These are phyloP conservation scores for Isoperla grammatica DNA, from an alignment of 2,888 invertebrate species.

Conservation along the genomic window DNA sequence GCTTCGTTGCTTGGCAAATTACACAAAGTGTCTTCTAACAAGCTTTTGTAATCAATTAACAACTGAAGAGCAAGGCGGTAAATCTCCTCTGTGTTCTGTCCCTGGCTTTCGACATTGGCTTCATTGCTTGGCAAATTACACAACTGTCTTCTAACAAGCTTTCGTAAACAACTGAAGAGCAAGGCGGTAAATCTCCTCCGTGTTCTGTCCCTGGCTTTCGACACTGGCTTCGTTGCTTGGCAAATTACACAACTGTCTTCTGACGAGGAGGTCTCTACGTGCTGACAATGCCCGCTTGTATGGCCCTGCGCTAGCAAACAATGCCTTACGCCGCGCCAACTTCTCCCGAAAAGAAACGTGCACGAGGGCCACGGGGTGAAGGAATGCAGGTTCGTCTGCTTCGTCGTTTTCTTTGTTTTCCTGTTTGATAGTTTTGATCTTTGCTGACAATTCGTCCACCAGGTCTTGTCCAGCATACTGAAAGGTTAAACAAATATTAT, in stretches of 20 bases:
- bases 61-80: constrained; percentile 30
- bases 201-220: constrained; percentile 24
- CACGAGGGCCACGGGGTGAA: constrained; percentile 44
- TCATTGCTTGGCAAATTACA: constrained; percentile 63
- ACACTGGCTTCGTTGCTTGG: constrained; percentile 51
- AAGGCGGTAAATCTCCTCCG: constrained; percentile 28
- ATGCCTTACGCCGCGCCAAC: constrained; percentile 53
- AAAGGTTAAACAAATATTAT: neutral
- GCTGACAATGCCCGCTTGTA: constrained; percentile 74
- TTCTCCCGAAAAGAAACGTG: constrained; percentile 59
- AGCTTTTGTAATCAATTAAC: constrained; percentile 28
- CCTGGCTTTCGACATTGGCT: constrained; percentile 24
- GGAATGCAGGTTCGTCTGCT: constrained; percentile 42
- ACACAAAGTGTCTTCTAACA: constrained; percentile 44
- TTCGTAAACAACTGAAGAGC: constrained; percentile 30
- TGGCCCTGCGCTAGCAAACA: constrained; percentile 66
- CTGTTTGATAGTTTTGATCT: constrained; percentile 33
- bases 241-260: constrained; percentile 55
- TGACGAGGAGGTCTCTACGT: constrained; percentile 57
- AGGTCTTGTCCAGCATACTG: constrained; percentile 67
- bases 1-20: constrained; percentile 58
- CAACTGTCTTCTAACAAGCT: constrained; percentile 39
- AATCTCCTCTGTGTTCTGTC: constrained; percentile 25
- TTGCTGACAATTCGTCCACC: constrained; percentile 42
- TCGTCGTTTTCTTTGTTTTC: constrained; percentile 39